Conservation (phyloP, 2,797 vertebrate genomes). For the Hirundo rustica region DNA sequence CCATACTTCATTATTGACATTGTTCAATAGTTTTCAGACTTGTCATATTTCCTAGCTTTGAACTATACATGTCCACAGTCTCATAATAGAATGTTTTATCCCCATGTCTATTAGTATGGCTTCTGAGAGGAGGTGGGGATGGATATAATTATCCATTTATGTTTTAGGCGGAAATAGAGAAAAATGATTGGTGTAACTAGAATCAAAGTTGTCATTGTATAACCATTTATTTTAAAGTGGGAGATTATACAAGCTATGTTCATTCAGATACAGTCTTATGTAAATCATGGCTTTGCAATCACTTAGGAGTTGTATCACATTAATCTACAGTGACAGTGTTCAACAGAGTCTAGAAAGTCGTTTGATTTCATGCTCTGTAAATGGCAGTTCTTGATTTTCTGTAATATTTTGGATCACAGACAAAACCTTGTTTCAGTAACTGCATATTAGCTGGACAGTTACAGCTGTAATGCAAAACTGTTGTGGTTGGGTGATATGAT, state of each 20-base stretch:
- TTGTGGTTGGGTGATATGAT: neutral
- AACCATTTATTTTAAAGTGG: neutral
- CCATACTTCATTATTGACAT: neutral
- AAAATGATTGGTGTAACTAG: neutral
- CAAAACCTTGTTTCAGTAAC: constrained; percentile 14
- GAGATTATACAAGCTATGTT: neutral
- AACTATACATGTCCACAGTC: neutral
- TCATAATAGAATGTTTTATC: neutral
- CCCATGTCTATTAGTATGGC: neutral
- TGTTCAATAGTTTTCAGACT: neutral
- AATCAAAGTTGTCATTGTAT: neutral
- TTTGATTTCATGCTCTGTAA: constrained; percentile 39
- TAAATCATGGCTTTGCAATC: constrained; percentile 7
- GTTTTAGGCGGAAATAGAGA: neutral
- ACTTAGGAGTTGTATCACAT: neutral
- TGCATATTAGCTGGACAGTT: neutral
- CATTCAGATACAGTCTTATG: neutral
- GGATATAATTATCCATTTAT: neutral
- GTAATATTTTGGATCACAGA: neutral
- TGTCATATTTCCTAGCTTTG: neutral
- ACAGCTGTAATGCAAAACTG: neutral
- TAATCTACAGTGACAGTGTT: constrained; percentile 38
- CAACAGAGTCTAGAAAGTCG: neutral
- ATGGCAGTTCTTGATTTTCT: constrained; percentile 31
- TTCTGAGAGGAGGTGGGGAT: neutral